Percentiles rank a stretch among this genome's conserved stretches.
Conservation (phyloP, 92 coral and sea anemone species). For the Anthopleura xanthogrammica region DNA sequence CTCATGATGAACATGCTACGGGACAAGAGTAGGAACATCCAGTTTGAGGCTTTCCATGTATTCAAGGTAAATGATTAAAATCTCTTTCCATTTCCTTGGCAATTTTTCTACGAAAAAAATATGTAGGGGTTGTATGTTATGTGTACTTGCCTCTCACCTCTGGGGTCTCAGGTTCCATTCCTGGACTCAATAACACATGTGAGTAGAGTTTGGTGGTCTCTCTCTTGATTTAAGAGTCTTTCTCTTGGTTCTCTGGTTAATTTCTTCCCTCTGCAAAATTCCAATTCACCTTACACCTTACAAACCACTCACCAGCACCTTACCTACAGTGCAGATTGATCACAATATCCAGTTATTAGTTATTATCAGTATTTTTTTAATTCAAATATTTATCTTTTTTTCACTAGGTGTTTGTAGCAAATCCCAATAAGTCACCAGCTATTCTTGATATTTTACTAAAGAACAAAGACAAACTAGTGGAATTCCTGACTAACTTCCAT, state of each 20-base stretch:
- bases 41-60: slow-evolving; percentile 99
- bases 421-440: slow-evolving; percentile 87
- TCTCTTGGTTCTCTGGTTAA: too few relatives aligned
- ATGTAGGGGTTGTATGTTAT: too few relatives aligned
- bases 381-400: neutral
- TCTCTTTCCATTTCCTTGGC: too few relatives aligned
- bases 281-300: too few relatives aligned
- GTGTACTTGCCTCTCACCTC: too few relatives aligned
- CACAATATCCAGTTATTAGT: too few relatives aligned
- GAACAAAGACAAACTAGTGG: slow-evolving; percentile 95
- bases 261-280: too few relatives aligned
- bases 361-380: neutral
- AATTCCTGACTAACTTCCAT: slow-evolving; percentile 89
- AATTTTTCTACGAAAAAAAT: too few relatives aligned
- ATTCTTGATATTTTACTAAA: slow-evolving; percentile 89
- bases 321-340: too few relatives aligned
- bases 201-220: too few relatives aligned
- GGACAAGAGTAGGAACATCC: slow-evolving; percentile 99
- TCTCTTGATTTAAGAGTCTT: neutral
- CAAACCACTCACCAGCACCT: neutral
- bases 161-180: too few relatives aligned
- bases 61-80: slow-evolving; percentile 67
- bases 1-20: slow-evolving; percentile 97
- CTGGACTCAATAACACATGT: too few relatives aligned
- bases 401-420: slow-evolving; percentile 90